These are phyloP conservation scores for Sardinella longiceps DNA, from an alignment of 2,797 vertebrate genomes.

Conservation along the genomic window DNA sequence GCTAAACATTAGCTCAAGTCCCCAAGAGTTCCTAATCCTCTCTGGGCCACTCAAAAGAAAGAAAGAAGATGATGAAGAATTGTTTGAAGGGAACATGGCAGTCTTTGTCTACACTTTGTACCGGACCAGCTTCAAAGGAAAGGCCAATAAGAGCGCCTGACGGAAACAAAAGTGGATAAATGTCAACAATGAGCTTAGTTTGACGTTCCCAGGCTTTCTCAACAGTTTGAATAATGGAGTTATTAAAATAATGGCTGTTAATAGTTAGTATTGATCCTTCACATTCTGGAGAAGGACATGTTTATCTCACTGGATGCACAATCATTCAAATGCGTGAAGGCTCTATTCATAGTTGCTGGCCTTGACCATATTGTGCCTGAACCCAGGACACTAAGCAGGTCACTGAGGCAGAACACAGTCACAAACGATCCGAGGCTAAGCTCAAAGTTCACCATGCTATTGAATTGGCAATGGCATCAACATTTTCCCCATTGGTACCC, in stretches of 20 bases:
- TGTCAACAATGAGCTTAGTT: not conserved
- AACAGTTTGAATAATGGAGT: not conserved
- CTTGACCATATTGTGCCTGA: not conserved
- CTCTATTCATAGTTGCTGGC: not conserved
- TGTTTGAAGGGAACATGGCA: not conserved
- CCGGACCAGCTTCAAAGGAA: not conserved
- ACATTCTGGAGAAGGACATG: not conserved
- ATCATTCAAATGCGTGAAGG: not conserved
- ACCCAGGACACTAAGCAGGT: conserved; percentile 42
- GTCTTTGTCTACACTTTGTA: not conserved
- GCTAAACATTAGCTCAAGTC: conserved; percentile 6
- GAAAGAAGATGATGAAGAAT: not conserved
- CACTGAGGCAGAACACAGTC: conserved; percentile 46
- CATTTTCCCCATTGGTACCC: conserved; percentile 48
- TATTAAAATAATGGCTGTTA: not conserved
- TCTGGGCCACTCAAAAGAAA: not conserved
- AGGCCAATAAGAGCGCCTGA: not conserved
- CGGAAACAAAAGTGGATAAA: not conserved
- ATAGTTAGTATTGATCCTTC: not conserved
- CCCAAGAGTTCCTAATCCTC: not conserved
- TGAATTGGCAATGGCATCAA: conserved; percentile 49
- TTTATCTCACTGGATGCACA: not conserved
- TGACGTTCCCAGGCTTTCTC: not conserved
- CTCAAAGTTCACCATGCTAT: conserved; percentile 54
- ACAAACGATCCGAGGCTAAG: conserved; percentile 50